phyloP scores from a whole-genome alignment of 2,888 invertebrate genomes.

The Harpalus rufipes region DNA sequence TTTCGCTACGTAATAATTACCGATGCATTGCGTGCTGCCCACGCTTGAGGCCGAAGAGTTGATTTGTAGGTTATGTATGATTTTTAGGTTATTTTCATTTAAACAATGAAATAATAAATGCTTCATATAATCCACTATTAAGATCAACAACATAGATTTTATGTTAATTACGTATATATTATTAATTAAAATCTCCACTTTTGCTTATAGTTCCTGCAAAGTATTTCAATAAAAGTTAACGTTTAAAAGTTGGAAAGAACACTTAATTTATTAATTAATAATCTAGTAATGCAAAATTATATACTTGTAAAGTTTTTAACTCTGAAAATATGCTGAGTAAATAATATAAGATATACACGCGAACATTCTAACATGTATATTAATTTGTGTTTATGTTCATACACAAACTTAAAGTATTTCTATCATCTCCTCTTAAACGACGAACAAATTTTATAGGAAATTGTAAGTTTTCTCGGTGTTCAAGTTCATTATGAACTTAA shows the following conservation, averaged over 20 bases:
- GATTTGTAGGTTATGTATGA: constrained; percentile 19
- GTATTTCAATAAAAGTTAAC: constrained; percentile 12
- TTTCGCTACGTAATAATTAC: constrained; percentile 37
- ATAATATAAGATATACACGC: constrained; percentile 31
- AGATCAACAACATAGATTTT: neutral
- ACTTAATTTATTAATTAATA: constrained; percentile 51
- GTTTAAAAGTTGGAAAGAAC: constrained; percentile 15
- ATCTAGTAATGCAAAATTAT: constrained; percentile 40
- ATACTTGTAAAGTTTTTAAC: constrained; percentile 22
- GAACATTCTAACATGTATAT: constrained; percentile 6
- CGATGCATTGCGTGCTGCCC: constrained; percentile 31
- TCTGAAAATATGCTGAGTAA: constrained; percentile 45
- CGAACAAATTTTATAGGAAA: constrained; percentile 52
- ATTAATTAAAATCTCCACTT: neutral
- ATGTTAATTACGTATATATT: neutral
- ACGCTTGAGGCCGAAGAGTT: constrained; percentile 23
- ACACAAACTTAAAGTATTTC: constrained; percentile 34
- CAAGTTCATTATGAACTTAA: constrained; percentile 65
- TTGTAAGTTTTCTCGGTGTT: constrained; percentile 62
- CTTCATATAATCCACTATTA: neutral
- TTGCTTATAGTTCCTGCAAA: neutral
- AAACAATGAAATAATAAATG: constrained; percentile 6
- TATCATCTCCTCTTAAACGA: constrained; percentile 22
- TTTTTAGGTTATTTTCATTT: constrained; percentile 34
- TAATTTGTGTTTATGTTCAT: constrained; percentile 12